Conservation (phyloP, 1,140 invertebrate species). For the Halesus radiatus region DNA sequence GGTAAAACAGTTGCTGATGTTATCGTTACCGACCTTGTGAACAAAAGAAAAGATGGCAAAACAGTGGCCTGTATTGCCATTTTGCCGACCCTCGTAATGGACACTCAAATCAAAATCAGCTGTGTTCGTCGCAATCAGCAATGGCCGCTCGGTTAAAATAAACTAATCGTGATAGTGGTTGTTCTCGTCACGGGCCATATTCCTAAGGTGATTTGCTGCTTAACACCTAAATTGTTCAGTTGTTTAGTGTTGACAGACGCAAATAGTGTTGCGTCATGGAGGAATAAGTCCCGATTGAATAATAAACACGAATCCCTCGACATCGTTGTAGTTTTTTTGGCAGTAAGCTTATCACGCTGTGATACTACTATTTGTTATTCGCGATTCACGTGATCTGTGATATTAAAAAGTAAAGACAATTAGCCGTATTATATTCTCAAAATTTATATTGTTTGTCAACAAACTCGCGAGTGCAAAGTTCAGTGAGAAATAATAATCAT, state of each 20-base stretch:
- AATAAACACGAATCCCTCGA: conserved; percentile 29
- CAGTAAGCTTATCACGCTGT: conserved; percentile 20
- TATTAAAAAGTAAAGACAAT: conserved; percentile 18
- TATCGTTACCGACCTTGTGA: no score
- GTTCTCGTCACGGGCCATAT: neutral
- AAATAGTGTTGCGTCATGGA: conserved; percentile 39
- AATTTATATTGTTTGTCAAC: conserved; percentile 41
- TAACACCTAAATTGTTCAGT: neutral
- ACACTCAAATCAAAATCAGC: conserved; percentile 48
- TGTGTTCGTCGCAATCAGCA: conserved; percentile 48
- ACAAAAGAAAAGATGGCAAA: neutral
- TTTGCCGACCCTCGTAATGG: conserved; percentile 29
- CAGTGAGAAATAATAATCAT: conserved; percentile 37
- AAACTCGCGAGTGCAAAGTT: conserved; percentile 38
- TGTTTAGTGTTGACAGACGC: conserved; percentile 8
- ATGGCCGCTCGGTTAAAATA: conserved; percentile 47
- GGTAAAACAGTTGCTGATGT: no score
- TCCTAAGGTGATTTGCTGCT: neutral
- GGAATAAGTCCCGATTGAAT: conserved; percentile 26
- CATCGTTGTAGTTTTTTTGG: conserved; percentile 18
- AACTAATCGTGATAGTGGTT: conserved; percentile 15
- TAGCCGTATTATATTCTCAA: neutral
- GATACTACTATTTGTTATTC: conserved; percentile 7
- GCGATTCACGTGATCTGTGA: neutral
- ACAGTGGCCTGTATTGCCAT: neutral